These are phyloP conservation scores for Patella caerulea DNA, from an alignment of 2,888 invertebrate species.

Conservation along the genomic window DNA sequence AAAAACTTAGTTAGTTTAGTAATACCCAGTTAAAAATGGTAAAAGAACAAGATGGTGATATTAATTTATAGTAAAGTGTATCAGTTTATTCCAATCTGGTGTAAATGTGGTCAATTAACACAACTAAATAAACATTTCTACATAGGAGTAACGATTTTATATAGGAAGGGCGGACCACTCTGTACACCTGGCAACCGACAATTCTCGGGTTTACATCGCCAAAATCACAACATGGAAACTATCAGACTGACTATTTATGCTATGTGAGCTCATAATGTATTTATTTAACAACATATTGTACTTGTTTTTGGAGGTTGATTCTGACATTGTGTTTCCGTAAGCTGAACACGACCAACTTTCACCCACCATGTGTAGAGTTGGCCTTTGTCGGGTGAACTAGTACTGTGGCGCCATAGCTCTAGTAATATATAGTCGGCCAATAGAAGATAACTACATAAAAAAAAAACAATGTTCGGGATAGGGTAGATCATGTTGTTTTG, in stretches of 20 bases:
- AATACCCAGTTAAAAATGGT: too few relatives aligned
- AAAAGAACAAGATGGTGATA: too few relatives aligned
- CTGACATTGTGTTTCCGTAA: conserved; percentile 26
- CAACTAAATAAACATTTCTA: conserved; percentile 1
- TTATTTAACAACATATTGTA: conserved; percentile 29
- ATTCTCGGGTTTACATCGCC: neutral
- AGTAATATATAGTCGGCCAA: neutral
- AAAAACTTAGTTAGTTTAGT: too few relatives aligned
- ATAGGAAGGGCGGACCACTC: conserved; percentile 18
- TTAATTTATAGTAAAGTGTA: neutral
- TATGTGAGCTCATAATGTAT: conserved; percentile 24
- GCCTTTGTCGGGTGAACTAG: conserved; percentile 13
- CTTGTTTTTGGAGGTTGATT: conserved; percentile 26
- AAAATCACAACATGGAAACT: conserved; percentile 19
- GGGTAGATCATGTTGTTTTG: conserved; percentile 17
- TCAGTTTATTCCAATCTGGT: neutral
- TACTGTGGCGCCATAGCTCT: conserved; percentile 6
- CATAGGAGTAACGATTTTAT: neutral
- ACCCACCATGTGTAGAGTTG: conserved; percentile 1
- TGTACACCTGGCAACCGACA: conserved; percentile 4
- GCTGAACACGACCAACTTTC: neutral
- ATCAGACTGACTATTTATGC: conserved; percentile 17
- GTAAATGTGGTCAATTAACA: conserved; percentile 2
- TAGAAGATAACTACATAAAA: neutral
- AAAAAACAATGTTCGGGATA: conserved; percentile 18